Conservation (phyloP, 2,888 invertebrate species). For the Myopa tessellatipennis region DNA sequence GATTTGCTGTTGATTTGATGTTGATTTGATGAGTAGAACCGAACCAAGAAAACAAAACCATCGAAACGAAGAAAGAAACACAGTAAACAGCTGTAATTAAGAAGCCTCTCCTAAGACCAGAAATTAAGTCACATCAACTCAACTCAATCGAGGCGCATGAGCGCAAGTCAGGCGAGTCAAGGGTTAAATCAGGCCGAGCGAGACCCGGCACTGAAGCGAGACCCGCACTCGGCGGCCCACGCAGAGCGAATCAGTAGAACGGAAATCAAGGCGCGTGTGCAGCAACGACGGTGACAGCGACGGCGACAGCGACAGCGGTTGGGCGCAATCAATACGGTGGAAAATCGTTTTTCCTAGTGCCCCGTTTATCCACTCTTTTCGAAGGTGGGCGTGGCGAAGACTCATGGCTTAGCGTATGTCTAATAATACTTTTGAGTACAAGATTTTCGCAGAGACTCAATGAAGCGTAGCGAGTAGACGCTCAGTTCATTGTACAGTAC, state of each 20-base stretch:
- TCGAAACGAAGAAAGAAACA: neutral
- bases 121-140: neutral
- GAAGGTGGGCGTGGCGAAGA: neutral
- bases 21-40: no score
- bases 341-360: neutral
- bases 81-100: no score
- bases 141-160: neutral
- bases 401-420: no score
- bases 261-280: conserved; percentile 9
- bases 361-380: no score
- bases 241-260: conserved; percentile 11
- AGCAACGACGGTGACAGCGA: neutral
- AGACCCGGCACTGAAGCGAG: neutral
- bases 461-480: no score
- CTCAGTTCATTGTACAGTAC: no score
- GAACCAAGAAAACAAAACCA: neutral
- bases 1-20: no score
- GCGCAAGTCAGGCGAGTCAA: neutral
- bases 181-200: no score
- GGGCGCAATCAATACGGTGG: neutral
- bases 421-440: no score
- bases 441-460: no score
- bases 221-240: neutral
- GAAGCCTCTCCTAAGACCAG: neutral
- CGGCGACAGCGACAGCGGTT: neutral